Conservation (phyloP, 2,113 vertebrate species). For the Eulacestoma nigropectus region DNA sequence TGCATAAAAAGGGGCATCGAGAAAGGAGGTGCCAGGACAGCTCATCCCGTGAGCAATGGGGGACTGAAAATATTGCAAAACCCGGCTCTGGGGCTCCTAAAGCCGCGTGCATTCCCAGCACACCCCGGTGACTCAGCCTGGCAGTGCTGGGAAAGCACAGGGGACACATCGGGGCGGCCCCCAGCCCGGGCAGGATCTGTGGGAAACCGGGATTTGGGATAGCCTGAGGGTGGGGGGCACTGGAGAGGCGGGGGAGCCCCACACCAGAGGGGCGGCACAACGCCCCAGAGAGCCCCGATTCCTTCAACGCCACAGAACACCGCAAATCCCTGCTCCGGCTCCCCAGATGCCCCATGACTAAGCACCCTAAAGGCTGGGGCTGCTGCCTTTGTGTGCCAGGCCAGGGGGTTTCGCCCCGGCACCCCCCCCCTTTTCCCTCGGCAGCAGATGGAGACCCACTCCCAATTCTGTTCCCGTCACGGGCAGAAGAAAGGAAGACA, state of each 20-base stretch:
- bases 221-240: rapidly evolving
- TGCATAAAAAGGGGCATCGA: rapidly evolving
- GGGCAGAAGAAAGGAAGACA: neutral
- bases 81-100: neutral
- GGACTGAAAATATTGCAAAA: neutral
- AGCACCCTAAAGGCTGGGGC: neutral
- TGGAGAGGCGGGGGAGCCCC: neutral
- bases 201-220: neutral
- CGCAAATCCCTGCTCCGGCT: neutral
- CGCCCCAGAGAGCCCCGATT: rapidly evolving
- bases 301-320: rapidly evolving
- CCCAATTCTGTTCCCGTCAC: neutral
- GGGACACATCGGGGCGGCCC: neutral
- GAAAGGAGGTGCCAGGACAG: neutral
- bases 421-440: neutral
- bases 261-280: rapidly evolving
- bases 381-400: neutral
- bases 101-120: neutral
- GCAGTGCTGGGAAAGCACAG: neutral
- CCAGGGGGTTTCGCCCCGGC: neutral
- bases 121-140: constrained; percentile 42
- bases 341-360: too few relatives aligned
- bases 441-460: constrained; percentile 13
- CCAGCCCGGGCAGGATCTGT: neutral
- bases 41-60: neutral